phyloP scores from a whole-genome alignment of 2,113 vertebrate genomes.

The Psettodes erumei region DNA sequence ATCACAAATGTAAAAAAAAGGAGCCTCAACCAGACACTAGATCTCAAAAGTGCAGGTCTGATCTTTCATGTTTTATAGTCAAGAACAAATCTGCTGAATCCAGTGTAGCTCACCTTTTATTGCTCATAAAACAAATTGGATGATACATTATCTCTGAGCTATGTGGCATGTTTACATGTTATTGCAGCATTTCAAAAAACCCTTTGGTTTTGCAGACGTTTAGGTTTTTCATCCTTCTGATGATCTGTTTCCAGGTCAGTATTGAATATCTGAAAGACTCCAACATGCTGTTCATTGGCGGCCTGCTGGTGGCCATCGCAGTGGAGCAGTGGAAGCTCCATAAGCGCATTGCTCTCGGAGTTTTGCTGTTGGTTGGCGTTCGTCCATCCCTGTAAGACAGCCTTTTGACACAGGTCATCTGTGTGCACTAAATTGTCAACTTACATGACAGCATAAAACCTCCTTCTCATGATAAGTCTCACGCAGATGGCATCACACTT shows the following conservation, averaged over 20 bases:
- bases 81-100: constrained; percentile 2
- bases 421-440: neutral
- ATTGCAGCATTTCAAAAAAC: neutral
- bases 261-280: constrained; percentile 90
- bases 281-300: constrained; percentile 93
- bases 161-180: neutral
- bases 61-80: neutral
- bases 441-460: too few species aligned
- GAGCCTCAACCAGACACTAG: neutral
- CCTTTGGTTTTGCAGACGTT: neutral
- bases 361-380: constrained; percentile 89
- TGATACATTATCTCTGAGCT: neutral
- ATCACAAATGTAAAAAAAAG: too few species aligned
- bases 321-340: constrained; percentile 93
- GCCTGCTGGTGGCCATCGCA: constrained; percentile 90
- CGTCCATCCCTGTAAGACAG: constrained; percentile 90
- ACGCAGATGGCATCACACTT: neutral
- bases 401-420: neutral
- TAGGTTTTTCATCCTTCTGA: neutral
- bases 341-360: constrained; percentile 89
- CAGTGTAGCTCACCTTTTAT: constrained; percentile 37
- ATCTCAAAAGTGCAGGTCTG: neutral
- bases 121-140: constrained; percentile 34
- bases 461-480: neutral
- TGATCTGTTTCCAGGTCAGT: constrained; percentile 84